A percentile compares a stretch with the other conserved stretches of the same genome.
Evolutionary conservation across 2,888 invertebrate species (phyloP).

Genomic region (Drosophila eohydei): DNA sequence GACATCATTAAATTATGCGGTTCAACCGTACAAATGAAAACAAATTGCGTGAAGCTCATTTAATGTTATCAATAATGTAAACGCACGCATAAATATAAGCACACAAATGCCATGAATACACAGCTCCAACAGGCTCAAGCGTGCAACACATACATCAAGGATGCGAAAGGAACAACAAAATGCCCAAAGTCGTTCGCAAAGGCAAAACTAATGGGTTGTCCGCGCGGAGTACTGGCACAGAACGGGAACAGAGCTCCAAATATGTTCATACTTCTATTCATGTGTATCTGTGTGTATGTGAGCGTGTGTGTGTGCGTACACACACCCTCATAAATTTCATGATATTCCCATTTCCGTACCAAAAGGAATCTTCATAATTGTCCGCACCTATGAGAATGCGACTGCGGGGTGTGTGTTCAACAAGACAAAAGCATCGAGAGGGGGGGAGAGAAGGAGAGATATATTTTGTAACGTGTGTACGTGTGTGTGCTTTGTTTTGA

Average conservation of each 20-base stretch:
- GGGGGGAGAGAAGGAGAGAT: not conserved
- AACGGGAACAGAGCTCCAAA: constrained; percentile 25
- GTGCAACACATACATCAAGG: constrained; percentile 29
- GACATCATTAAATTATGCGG: constrained; percentile 13
- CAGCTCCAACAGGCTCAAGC: constrained; percentile 12
- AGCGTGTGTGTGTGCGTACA: not conserved
- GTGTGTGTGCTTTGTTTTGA: constrained; percentile 14
- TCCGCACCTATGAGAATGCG: constrained; percentile 19
- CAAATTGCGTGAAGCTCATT: constrained; percentile 66
- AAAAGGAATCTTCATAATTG: constrained; percentile 51
- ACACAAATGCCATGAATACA: constrained; percentile 32
- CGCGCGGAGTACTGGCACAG: constrained; percentile 20
- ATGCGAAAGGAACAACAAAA: constrained; percentile 13
- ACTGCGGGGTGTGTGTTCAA: not conserved
- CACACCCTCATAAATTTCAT: constrained; percentile 41
- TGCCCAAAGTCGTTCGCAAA: not conserved
- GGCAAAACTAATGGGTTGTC: constrained; percentile 56
- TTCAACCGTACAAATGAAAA: constrained; percentile 49
- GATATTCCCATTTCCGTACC: constrained; percentile 27
- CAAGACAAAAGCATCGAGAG: not conserved
- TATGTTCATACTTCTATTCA: constrained; percentile 20
- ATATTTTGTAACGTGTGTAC: not conserved
- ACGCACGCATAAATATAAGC: constrained; percentile 49
- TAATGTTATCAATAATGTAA: constrained; percentile 72
- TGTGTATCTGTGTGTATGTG: not conserved